Base-by-base conservation (phyloP, 2,888 invertebrate genomes). In the Nomada ruficornis region DNA sequence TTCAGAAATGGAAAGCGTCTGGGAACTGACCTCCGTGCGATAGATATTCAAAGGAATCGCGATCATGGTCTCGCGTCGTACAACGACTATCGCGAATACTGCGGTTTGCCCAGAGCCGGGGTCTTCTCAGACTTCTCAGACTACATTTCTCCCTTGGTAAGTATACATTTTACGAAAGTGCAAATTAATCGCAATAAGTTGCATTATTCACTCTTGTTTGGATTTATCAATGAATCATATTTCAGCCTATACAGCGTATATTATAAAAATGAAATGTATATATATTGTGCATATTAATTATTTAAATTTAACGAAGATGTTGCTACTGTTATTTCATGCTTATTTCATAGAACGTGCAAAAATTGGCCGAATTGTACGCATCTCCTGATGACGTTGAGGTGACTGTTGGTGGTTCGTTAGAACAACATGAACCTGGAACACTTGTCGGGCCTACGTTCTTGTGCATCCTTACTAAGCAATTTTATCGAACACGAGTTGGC, bases 381-480 rank as follows among this genome's bases (percentile, higher is more conserved):
- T 95, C 95, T 63, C 96, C 96, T 0, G 96, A 97, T 73, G 98
- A 98, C 93, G 97, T 98, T 1, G 98, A 98, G 88, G 93, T 98
- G 75, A 97, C 97, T 18, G 97, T 98, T 10, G 98, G 97, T 1
- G 98, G 97, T 0, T 96, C 98, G 0, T 92, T 98, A 69, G 98
- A 98, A 94, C 94, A 94, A 0, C 96, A 96, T 77, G 96, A 98
- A 1, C 95, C 96, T 0, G 98, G 97, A 0, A 96, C 98, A 0
- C 95, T 97, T 64, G 95, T 97, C 0, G 98, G 98, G 0, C 98
- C 98, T 1, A 98, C 98, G 0, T 98, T 97, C 95, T 95, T 98
- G 2, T 98, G 98, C 92, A 97, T 98, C 85, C 94, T 98, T 5
- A 97, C 97, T 0, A 97, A 97, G 91, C 98, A 98, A 94, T 98